Conservation (phyloP, 1,140 invertebrate species). For the Semibalanus balanoides region DNA sequence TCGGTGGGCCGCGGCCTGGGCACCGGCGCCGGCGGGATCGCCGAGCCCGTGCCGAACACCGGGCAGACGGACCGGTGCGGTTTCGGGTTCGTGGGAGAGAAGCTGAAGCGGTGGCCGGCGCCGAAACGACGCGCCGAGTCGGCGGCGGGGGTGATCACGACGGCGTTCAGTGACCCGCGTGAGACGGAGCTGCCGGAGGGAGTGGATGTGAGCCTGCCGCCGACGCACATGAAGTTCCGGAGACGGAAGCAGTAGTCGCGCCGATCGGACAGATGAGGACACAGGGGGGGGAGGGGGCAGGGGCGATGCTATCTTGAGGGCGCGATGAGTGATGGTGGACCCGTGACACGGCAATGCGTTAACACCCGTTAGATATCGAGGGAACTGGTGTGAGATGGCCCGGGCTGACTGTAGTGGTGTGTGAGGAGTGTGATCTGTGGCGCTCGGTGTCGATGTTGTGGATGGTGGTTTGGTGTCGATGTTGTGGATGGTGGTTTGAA, state of each 20-base stretch:
- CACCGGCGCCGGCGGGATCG: conserved; percentile 23
- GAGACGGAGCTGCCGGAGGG: not conserved
- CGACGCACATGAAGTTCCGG: not conserved
- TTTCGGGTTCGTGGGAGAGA: not conserved
- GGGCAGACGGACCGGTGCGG: conserved; percentile 17
- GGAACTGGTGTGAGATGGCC: too few relatives aligned
- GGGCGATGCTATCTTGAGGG: too few relatives aligned
- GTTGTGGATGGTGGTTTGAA: too few relatives aligned
- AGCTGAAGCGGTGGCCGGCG: not conserved
- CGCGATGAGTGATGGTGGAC: too few relatives aligned
- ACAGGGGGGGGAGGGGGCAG: too few relatives aligned
- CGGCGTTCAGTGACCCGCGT: not conserved
- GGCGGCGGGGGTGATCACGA: not conserved
- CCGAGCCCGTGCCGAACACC: conserved; percentile 24
- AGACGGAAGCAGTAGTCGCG: not conserved
- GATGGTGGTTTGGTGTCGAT: too few relatives aligned
- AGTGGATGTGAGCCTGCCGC: not conserved
- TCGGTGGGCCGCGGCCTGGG: conserved; percentile 39
- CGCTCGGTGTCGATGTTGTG: too few relatives aligned
- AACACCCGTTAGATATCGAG: too few relatives aligned
- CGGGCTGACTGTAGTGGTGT: too few relatives aligned
- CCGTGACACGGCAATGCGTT: too few relatives aligned
- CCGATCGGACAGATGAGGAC: too few relatives aligned
- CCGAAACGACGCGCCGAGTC: not conserved
- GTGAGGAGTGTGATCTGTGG: too few relatives aligned